Evolutionary conservation across 2,888 invertebrate species (phyloP).

Genomic region (Caenorhabditis sp.): DNA sequence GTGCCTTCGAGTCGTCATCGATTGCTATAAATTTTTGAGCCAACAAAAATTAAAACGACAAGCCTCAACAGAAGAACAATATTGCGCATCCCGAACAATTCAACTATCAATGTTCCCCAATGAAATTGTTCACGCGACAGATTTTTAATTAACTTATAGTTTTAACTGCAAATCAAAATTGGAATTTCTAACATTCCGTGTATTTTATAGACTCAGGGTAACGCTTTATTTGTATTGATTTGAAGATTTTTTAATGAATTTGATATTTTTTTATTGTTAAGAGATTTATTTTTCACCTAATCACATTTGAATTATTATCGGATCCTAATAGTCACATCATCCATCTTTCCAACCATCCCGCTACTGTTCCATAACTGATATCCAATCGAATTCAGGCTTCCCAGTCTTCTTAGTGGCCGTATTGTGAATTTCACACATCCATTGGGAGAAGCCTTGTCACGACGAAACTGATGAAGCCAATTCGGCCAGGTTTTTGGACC

Average conservation of each 20-base stretch:
- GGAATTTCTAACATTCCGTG: slow-evolving; percentile 11
- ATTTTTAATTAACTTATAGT: slow-evolving; percentile 25
- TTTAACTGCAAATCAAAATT: not conserved
- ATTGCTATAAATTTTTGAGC: slow-evolving; percentile 26
- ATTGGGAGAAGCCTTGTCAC: slow-evolving; percentile 75
- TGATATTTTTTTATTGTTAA: slow-evolving; percentile 2
- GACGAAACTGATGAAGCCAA: slow-evolving; percentile 60
- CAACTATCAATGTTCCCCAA: slow-evolving; percentile 31
- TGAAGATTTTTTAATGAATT: slow-evolving; percentile 1
- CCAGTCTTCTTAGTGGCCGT: slow-evolving; percentile 82
- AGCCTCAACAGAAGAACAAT: slow-evolving; percentile 18
- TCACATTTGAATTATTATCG: too few species aligned
- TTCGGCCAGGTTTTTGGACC: slow-evolving; percentile 71
- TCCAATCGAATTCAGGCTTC: slow-evolving; percentile 76
- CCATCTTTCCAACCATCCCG: slow-evolving; percentile 92
- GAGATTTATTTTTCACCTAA: slow-evolving; percentile 78
- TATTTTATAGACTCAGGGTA: slow-evolving; percentile 18
- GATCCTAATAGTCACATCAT: slow-evolving; percentile 78
- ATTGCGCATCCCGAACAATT: slow-evolving; percentile 32
- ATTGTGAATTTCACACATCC: slow-evolving; percentile 93
- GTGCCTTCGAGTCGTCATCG: slow-evolving; percentile 36
- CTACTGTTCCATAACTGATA: slow-evolving; percentile 87
- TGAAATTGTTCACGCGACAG: slow-evolving; percentile 35
- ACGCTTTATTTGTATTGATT: slow-evolving; percentile 15
- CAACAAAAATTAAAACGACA: slow-evolving; percentile 11